Conservation (phyloP, 2,113 vertebrate species). For the Ailurus styani region DNA sequence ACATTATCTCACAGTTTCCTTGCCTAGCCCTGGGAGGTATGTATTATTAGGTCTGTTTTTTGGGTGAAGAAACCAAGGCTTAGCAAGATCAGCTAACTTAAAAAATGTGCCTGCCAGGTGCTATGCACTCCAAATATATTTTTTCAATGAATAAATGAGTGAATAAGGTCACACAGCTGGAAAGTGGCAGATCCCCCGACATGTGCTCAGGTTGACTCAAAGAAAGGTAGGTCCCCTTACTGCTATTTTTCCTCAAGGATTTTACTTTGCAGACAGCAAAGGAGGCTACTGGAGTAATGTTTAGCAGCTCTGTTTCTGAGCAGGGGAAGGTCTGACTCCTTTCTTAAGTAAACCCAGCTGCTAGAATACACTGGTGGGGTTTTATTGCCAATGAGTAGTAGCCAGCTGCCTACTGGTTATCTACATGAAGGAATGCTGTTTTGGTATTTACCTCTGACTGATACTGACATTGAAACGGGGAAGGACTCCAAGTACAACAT, state of each 20-base stretch:
- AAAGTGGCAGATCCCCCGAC: neutral
- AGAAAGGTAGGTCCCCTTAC: neutral
- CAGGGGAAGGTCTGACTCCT: neutral
- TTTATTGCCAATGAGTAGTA: slow-evolving; percentile 47
- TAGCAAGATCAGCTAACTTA: neutral
- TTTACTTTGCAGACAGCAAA: slow-evolving; percentile 33
- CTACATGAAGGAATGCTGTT: slow-evolving; percentile 65
- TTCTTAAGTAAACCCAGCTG: slow-evolving; percentile 33
- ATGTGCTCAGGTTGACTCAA: neutral
- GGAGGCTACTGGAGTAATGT: slow-evolving; percentile 10
- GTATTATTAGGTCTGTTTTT: neutral
- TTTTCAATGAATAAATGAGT: neutral
- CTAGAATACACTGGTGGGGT: slow-evolving; percentile 36
- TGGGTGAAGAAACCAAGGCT: neutral
- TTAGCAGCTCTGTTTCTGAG: slow-evolving; percentile 21
- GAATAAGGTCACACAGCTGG: neutral
- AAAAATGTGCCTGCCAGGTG: neutral
- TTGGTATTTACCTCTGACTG: slow-evolving; percentile 53
- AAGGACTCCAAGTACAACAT: slow-evolving; percentile 57
- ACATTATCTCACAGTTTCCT: neutral
- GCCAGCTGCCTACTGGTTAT: slow-evolving; percentile 56
- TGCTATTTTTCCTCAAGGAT: neutral
- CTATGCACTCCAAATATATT: neutral
- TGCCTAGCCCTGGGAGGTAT: neutral
- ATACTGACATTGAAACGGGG: slow-evolving; percentile 45